phyloP scores from a whole-genome alignment of 2,113 vertebrate species.

The Sapajus apella region DNA sequence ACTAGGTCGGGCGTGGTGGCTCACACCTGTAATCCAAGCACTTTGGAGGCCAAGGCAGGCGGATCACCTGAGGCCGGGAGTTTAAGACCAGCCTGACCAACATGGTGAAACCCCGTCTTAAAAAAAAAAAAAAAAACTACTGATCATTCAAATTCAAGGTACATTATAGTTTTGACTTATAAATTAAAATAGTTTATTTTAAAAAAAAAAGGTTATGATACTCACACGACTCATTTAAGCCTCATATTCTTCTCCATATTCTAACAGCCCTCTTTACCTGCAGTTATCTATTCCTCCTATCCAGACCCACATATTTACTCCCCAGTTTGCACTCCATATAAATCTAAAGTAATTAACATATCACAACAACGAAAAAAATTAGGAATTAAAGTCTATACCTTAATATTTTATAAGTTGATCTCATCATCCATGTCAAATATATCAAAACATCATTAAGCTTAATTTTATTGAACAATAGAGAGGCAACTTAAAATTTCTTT shows the following conservation, averaged over 20 bases:
- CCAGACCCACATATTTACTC: conserved; percentile 8
- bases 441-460: not conserved
- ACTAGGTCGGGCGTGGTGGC: not conserved
- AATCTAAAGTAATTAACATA: not conserved
- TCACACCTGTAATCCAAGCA: too few species aligned
- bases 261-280: not conserved
- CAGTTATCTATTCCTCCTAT: not conserved
- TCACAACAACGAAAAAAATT: not conserved
- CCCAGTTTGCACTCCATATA: not conserved
- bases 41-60: too few species aligned
- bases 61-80: too few species aligned
- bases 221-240: not conserved
- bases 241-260: conserved; percentile 11
- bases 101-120: too few species aligned
- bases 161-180: conserved; percentile 13
- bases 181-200: conserved; percentile 35
- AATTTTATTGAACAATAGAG: conserved; percentile 1
- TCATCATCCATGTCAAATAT: not conserved
- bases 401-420: not conserved
- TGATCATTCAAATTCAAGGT: not conserved
- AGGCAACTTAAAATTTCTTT: conserved; percentile 38
- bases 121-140: too few species aligned
- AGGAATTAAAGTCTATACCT: conserved; percentile 19
- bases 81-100: too few species aligned
- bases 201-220: not conserved